Percentiles rank a stretch among this genome's conserved stretches.
These are phyloP conservation scores for Acrossocheilus fasciatus DNA, from an alignment of 2,797 vertebrate species.

Conservation along the genomic window DNA sequence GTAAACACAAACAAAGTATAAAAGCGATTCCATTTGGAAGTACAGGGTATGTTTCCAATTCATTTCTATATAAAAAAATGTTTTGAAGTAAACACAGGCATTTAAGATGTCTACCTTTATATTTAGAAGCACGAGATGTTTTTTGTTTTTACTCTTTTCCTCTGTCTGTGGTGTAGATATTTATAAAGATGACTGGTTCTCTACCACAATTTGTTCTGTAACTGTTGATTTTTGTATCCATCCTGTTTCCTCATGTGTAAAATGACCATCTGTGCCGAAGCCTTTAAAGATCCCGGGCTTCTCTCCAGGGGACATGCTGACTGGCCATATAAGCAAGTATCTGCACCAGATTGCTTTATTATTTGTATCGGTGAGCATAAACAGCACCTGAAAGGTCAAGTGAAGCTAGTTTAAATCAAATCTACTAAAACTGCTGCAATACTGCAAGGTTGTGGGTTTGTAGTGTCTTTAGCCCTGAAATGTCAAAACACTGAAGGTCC, in stretches of 20 bases:
- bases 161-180: slow-evolving; percentile 73
- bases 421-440: slow-evolving; percentile 18
- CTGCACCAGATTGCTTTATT: slow-evolving; percentile 49
- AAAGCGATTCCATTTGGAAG: slow-evolving; percentile 7
- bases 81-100: slow-evolving; percentile 53
- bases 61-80: slow-evolving; percentile 34
- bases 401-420: slow-evolving; percentile 29
- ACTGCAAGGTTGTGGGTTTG: slow-evolving; percentile 12
- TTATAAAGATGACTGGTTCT: slow-evolving; percentile 75
- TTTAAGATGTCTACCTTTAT: slow-evolving; percentile 64
- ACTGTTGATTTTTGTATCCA: slow-evolving; percentile 72
- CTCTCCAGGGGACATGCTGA: slow-evolving; percentile 41
- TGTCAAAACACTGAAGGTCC: not conserved
- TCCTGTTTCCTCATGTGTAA: slow-evolving; percentile 67
- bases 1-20: slow-evolving; percentile 30
- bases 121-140: slow-evolving; percentile 73
- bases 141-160: slow-evolving; percentile 65
- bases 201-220: slow-evolving; percentile 68
- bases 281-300: slow-evolving; percentile 51
- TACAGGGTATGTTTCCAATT: slow-evolving; percentile 1
- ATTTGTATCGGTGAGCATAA: slow-evolving; percentile 37
- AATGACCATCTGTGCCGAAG: slow-evolving; percentile 67
- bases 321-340: slow-evolving; percentile 24
- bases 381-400: slow-evolving; percentile 10
- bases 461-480: slow-evolving; percentile 26